A percentile compares a stretch with the other conserved stretches of the same genome.
Evolutionary conservation across 2,888 invertebrate species (phyloP).

Genomic region (Parasteatoda lunata): DNA sequence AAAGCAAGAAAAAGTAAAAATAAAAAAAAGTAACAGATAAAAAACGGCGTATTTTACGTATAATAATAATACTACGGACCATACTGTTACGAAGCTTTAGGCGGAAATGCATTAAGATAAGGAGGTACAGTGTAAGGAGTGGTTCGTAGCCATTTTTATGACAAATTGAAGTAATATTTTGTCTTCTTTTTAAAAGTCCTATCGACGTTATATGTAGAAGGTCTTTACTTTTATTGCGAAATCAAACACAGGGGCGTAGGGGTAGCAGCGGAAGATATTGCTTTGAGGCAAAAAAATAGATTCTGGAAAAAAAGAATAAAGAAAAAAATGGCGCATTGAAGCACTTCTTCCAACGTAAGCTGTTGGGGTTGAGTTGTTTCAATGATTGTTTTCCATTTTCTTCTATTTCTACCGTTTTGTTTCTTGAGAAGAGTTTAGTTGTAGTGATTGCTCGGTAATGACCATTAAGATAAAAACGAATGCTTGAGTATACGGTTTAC

Average conservation of each 20-base stretch:
- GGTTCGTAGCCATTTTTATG: constrained; percentile 53
- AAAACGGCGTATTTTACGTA: constrained; percentile 37
- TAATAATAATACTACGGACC: constrained; percentile 43
- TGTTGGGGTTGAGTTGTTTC: constrained; percentile 29
- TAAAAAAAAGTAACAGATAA: not conserved
- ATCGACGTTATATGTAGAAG: constrained; percentile 22
- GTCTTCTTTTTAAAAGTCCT: constrained; percentile 41
- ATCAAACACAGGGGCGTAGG: constrained; percentile 34
- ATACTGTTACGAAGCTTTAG: constrained; percentile 32
- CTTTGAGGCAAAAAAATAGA: not conserved
- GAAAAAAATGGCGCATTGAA: constrained; percentile 13
- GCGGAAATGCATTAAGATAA: constrained; percentile 38
- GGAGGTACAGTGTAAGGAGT: constrained; percentile 7
- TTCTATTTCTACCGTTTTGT: constrained; percentile 6
- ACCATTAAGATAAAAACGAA: constrained; percentile 28
- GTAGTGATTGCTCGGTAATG: constrained; percentile 41
- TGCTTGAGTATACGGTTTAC: constrained; percentile 1
- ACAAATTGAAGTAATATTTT: constrained; percentile 63
- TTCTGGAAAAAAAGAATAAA: not conserved
- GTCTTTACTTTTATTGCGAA: constrained; percentile 62
- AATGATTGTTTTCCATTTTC: constrained; percentile 33
- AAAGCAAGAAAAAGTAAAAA: not conserved
- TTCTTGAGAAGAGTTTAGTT: not conserved
- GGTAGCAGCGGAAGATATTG: not conserved
- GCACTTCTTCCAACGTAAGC: not conserved